Conservation (phyloP, 2,113 vertebrate genomes). For the Poeciliopsis occidentalis region DNA sequence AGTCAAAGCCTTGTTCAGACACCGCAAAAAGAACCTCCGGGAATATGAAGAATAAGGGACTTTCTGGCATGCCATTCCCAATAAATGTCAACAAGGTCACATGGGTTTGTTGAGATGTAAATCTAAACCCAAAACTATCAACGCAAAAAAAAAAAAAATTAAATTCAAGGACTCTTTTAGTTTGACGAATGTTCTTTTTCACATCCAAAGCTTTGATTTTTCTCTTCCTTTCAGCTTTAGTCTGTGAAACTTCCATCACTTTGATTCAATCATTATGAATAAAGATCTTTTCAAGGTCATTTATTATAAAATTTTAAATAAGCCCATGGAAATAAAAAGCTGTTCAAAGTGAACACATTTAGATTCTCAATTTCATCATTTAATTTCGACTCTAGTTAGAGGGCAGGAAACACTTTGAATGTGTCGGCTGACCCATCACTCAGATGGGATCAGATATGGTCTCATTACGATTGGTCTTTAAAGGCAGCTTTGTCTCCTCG, state of each 20-base stretch:
- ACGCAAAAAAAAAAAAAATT: neutral
- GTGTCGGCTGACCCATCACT: conserved; percentile 26
- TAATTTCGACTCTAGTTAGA: conserved; percentile 12
- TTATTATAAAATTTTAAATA: conserved; percentile 32
- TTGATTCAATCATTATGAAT: conserved; percentile 31
- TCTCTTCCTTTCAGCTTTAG: conserved; percentile 28
- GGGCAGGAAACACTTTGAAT: conserved; percentile 36
- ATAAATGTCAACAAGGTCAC: conserved; percentile 59
- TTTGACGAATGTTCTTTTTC: neutral
- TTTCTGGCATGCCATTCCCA: conserved; percentile 46
- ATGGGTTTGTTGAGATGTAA: conserved; percentile 39
- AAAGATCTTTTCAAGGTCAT: conserved; percentile 53
- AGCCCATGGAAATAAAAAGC: conserved; percentile 13
- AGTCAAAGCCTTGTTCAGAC: conserved; percentile 55
- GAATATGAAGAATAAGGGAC: conserved; percentile 41
- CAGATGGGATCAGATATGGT: conserved; percentile 30
- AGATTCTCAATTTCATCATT: conserved; percentile 32
- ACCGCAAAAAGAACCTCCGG: conserved; percentile 42
- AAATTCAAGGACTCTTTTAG: neutral
- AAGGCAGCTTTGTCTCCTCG: conserved; percentile 37
- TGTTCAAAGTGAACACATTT: conserved; percentile 1
- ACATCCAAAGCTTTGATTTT: conserved; percentile 21
- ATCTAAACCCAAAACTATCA: conserved; percentile 29
- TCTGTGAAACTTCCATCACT: conserved; percentile 32
- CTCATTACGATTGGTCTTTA: conserved; percentile 32